Conservation (phyloP, 2,888 invertebrate genomes). For the Pammene aurita region DNA sequence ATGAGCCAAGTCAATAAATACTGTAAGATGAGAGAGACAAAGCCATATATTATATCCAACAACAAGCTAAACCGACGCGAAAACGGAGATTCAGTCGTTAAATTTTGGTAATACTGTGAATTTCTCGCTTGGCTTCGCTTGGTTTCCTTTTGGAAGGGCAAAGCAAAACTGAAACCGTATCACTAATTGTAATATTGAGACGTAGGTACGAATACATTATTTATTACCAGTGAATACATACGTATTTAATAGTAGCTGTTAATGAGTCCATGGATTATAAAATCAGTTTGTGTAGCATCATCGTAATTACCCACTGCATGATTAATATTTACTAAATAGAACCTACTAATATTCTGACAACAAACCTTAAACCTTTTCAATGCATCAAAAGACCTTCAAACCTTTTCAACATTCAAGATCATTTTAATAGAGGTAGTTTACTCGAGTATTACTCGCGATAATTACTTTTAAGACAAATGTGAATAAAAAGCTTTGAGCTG, state of each 20-base stretch:
- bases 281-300: neutral
- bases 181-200: too few species aligned
- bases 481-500: conserved; percentile 51
- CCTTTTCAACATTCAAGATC: conserved; percentile 28
- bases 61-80: too few species aligned
- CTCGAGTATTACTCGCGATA: conserved; percentile 40
- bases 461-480: conserved; percentile 49
- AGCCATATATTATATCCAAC: too few species aligned
- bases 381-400: conserved; percentile 15
- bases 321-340: conserved; percentile 13
- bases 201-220: too few species aligned
- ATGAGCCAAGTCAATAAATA: too few species aligned
- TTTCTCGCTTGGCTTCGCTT: neutral
- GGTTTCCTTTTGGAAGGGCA: neutral
- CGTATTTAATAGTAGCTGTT: neutral
- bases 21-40: too few species aligned
- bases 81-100: too few species aligned
- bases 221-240: too few species aligned
- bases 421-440: conserved; percentile 32
- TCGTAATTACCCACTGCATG: neutral
- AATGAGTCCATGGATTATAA: neutral
- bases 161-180: too few species aligned
- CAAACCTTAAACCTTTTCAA: conserved; percentile 15
- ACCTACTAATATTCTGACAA: neutral
- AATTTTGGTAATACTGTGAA: too few species aligned